Evolutionary conservation across 2,797 vertebrate genomes (phyloP).

Genomic region (Chaetophractus vellerosus): DNA sequence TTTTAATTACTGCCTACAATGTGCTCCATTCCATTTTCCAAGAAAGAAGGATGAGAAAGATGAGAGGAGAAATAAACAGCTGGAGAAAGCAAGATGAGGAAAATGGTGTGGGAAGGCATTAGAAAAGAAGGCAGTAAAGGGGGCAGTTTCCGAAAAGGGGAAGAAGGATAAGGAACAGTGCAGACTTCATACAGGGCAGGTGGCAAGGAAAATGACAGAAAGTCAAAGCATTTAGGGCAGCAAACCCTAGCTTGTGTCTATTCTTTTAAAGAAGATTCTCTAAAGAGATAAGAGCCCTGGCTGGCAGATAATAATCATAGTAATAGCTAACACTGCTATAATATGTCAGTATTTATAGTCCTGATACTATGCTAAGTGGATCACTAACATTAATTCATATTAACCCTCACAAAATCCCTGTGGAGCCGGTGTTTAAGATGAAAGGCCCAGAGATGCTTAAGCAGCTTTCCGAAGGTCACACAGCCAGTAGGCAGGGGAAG

Average conservation of each 20-base stretch:
- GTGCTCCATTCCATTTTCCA: constrained; percentile 6
- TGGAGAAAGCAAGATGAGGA: neutral
- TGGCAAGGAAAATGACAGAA: neutral
- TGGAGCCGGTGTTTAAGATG: neutral
- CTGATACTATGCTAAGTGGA: neutral
- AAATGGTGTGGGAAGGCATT: neutral
- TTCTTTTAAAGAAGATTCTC: neutral
- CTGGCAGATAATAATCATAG: neutral
- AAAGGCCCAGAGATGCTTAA: neutral
- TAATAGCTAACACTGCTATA: neutral
- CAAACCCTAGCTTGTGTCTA: neutral
- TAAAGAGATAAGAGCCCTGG: neutral
- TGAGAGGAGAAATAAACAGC: neutral
- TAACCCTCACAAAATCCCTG: neutral
- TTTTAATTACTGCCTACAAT: neutral
- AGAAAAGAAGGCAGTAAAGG: neutral
- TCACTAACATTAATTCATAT: neutral
- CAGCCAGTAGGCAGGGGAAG: neutral
- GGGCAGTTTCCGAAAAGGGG: neutral
- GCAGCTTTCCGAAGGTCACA: neutral
- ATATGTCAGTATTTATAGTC: neutral
- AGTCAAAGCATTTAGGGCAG: neutral
- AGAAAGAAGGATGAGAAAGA: neutral
- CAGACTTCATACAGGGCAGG: neutral
- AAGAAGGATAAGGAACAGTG: neutral